A percentile compares a stretch with the other conserved stretches of the same genome.
Conservation (phyloP, 1,140 invertebrate species). For the Drosophila lacteicornis region DNA sequence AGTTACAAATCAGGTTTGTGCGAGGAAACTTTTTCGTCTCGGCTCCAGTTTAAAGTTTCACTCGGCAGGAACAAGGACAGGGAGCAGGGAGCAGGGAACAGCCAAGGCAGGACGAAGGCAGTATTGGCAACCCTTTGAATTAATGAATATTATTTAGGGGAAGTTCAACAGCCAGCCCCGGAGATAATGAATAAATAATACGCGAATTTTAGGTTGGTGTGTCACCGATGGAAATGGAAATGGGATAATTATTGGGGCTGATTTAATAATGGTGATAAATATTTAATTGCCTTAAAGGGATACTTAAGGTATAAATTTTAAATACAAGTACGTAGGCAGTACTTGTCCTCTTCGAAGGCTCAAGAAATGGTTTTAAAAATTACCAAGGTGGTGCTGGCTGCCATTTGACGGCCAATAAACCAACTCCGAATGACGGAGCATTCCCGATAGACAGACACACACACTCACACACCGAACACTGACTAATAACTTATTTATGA, state of each 20-base stretch:
- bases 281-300: conserved; percentile 7
- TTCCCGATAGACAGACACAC: conserved; percentile 7
- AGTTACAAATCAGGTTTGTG: conserved; percentile 16
- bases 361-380: conserved; percentile 5
- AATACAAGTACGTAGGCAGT: not conserved
- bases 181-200: conserved; percentile 54
- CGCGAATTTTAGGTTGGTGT: conserved; percentile 16
- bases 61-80: not conserved
- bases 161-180: conserved; percentile 20
- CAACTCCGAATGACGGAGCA: conserved; percentile 1
- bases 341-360: not conserved
- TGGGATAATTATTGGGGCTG: conserved; percentile 22
- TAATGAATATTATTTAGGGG: conserved; percentile 40
- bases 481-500: conserved; percentile 81
- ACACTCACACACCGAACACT: conserved; percentile 35
- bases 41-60: conserved; percentile 29
- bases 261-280: conserved; percentile 17
- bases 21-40: conserved; percentile 4
- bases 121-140: conserved; percentile 22
- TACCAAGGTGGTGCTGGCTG: not conserved
- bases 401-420: conserved; percentile 18
- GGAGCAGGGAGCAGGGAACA: not conserved
- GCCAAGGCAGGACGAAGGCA: too few species aligned
- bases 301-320: conserved; percentile 6
- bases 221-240: conserved; percentile 15